Conservation (phyloP, 2,797 vertebrate species). For the Eulemur rubriventer region DNA sequence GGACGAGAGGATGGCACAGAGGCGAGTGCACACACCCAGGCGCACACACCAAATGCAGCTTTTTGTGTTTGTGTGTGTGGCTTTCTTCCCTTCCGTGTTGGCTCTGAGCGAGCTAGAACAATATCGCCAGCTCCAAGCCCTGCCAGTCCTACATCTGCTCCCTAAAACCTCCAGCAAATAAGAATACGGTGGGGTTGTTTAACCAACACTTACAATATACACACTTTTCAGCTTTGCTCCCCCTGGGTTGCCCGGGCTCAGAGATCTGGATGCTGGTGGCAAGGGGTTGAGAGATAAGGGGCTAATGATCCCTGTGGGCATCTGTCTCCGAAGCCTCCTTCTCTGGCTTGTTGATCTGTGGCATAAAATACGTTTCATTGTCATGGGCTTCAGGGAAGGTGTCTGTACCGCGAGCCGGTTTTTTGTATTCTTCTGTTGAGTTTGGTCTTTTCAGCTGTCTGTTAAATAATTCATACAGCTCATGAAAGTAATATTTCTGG, state of each 20-base stretch:
- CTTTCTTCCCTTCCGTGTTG: conserved; percentile 81
- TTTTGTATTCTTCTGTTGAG: conserved; percentile 80
- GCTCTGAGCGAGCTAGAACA: conserved; percentile 85
- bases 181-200: conserved; percentile 89
- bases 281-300: conserved; percentile 88
- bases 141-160: conserved; percentile 92
- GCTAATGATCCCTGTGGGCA: conserved; percentile 84
- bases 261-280: conserved; percentile 85
- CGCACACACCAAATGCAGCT: conserved; percentile 79
- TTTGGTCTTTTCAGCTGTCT: conserved; percentile 82
- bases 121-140: conserved; percentile 87
- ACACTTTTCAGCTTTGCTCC: conserved; percentile 85
- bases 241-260: conserved; percentile 55
- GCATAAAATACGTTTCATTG: conserved; percentile 86
- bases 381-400: conserved; percentile 81
- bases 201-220: conserved; percentile 90
- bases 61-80: conserved; percentile 80
- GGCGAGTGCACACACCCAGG: conserved; percentile 67
- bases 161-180: conserved; percentile 93
- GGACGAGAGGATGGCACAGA: conserved; percentile 71
- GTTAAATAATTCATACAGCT: conserved; percentile 84
- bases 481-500: conserved; percentile 80
- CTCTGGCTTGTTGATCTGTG: conserved; percentile 80
- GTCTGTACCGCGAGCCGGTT: conserved; percentile 53
- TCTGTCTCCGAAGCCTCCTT: conserved; percentile 80